Evolutionary conservation across 2,113 vertebrate genomes (phyloP).

Genomic region (Pogonocichla stellata): DNA sequence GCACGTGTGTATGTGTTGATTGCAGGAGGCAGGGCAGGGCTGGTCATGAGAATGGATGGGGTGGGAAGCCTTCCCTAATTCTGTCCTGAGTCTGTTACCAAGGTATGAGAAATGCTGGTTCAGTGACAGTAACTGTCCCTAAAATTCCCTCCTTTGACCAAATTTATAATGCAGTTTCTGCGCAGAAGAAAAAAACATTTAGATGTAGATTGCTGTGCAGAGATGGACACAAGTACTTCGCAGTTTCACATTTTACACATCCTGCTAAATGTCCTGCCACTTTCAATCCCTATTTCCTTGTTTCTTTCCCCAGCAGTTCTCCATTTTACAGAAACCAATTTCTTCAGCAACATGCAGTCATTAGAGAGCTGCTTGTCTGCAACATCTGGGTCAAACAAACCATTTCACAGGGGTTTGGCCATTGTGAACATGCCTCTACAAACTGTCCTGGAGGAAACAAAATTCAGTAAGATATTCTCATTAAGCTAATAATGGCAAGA

Average conservation of each 20-base stretch:
- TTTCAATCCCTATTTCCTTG: background rate
- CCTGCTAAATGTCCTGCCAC: background rate
- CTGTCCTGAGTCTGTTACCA: background rate
- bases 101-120: background rate
- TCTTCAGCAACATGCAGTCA: fast-evolving
- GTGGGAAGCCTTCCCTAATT: background rate
- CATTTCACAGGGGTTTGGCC: background rate
- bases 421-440: background rate
- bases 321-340: background rate
- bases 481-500: background rate
- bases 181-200: background rate
- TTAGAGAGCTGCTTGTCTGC: background rate
- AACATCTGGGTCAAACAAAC: background rate
- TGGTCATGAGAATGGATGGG: background rate
- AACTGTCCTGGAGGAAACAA: background rate
- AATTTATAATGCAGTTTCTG: background rate
- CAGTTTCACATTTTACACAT: background rate
- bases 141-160: background rate
- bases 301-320: background rate
- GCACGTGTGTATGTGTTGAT: fast-evolving
- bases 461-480: background rate
- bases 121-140: background rate
- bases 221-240: background rate
- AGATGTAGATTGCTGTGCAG: background rate
- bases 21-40: background rate